These are phyloP conservation scores for Pardosa pseudoannulata DNA, from an alignment of 2,888 invertebrate species.

Conservation along the genomic window DNA sequence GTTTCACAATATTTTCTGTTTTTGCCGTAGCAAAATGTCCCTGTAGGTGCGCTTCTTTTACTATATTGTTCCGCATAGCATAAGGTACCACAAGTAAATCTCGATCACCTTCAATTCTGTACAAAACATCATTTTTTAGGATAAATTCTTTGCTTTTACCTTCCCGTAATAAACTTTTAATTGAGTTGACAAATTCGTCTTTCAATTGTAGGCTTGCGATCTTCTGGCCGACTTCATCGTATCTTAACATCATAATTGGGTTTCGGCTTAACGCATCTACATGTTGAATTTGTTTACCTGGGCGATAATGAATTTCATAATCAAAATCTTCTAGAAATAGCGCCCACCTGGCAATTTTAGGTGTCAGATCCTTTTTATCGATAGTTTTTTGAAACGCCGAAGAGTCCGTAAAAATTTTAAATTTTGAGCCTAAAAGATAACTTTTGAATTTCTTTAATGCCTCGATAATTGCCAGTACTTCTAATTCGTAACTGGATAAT, in stretches of 20 bases:
- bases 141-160: neutral
- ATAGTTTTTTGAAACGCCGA: neutral
- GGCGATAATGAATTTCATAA: slow-evolving; percentile 17
- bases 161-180: neutral
- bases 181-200: neutral
- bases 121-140: neutral
- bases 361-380: neutral
- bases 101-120: neutral
- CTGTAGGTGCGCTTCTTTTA: neutral
- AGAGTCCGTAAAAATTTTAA: slow-evolving; percentile 34
- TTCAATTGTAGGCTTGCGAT: neutral
- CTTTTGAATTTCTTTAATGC: slow-evolving; percentile 29
- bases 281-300: slow-evolving; percentile 33
- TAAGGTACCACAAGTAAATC: neutral
- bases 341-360: too few species aligned
- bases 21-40: too few species aligned
- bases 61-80: neutral
- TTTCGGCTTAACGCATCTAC: slow-evolving; percentile 39
- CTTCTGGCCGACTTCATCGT: neutral
- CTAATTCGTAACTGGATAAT: slow-evolving; percentile 38
- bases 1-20: too few species aligned
- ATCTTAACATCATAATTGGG: neutral
- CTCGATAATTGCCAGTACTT: slow-evolving; percentile 27
- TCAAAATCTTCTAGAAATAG: slow-evolving; percentile 24
- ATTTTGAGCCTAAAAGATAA: slow-evolving; percentile 14